Base-by-base conservation (phyloP, 1,140 invertebrate species). In the Nomia melanderi region DNA sequence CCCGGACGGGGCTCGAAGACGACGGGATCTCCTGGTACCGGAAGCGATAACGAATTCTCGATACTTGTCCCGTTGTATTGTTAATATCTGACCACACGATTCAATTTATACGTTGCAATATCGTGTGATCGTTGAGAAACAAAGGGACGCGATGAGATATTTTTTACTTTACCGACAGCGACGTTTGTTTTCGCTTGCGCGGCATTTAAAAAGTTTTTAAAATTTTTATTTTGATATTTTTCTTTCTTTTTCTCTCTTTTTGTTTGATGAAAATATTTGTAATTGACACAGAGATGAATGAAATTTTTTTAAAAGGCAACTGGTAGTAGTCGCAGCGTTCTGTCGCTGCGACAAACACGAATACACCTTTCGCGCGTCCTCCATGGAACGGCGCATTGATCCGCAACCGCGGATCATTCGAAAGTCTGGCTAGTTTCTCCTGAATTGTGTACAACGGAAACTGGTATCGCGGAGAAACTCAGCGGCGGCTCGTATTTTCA, bases 311-410 rank as follows among this genome's bases (percentile, higher is more conserved):
- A n/a, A 23, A 14, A 5, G 23, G 23, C 25, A 59, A 59, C 9
- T n/a, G 8, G 36, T 0, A 12, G 14, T 1, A 29, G 36, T 75
- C 57, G 39, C 29, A 36, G 20, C 27, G 64, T 41, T 73, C 27
- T 2, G 33, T 59, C 33, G 57, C 17, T 39, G 41, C 39, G 54
- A 31, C 54, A 59, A 59, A 54, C 64, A 69, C 31, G 54, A 57
- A 75, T 53, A 76, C 64, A 76, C 64, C 65, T 76, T 76, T 67
- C 47, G 54, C 41, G 54, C 64, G 65, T 69, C 73, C 73, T 69
- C 54, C 69, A 65, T 29, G 29, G 14, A 50, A 56, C 50, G 20
- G 31, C 54, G 64, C 73, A 69, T 76, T 76, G 73, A 76, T 69
- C 31, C 65, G 27, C 31, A 59, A 59, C 69, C 65, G 12, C 29